These are phyloP conservation scores for Orchesella cincta DNA, from an alignment of 1,140 invertebrate species.

Conservation along the genomic window DNA sequence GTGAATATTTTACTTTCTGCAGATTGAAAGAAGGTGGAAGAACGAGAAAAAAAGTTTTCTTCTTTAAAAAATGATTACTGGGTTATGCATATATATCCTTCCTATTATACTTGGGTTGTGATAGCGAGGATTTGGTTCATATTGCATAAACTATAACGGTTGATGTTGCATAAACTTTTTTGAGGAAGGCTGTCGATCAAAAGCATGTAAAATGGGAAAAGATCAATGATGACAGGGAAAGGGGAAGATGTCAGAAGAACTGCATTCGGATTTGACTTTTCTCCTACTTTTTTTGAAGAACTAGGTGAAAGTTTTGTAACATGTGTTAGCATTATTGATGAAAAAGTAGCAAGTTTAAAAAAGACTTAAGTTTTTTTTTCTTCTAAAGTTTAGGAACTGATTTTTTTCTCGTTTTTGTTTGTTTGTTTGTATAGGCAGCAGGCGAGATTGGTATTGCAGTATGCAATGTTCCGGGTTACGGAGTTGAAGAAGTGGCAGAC, in stretches of 20 bases:
- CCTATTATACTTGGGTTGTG: too few relatives aligned
- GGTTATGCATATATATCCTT: too few relatives aligned
- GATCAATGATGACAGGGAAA: background rate
- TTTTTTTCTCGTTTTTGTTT: too few relatives aligned
- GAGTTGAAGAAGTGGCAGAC: constrained; percentile 99
- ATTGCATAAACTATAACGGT: too few relatives aligned
- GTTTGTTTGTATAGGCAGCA: constrained; percentile 56
- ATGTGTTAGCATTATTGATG: background rate
- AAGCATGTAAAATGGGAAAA: background rate
- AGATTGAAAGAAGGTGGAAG: too few relatives aligned
- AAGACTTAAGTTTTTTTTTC: too few relatives aligned
- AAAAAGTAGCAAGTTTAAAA: too few relatives aligned
- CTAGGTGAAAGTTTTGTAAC: constrained; percentile 19
- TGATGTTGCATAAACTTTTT: background rate
- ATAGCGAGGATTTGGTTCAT: too few relatives aligned
- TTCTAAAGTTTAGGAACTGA: too few relatives aligned
- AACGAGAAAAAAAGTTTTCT: too few relatives aligned
- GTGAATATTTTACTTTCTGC: too few relatives aligned
- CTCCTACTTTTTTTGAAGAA: constrained; percentile 1
- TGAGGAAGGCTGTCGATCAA: background rate
- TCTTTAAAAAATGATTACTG: too few relatives aligned
- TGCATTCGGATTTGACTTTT: background rate
- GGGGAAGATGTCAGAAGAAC: background rate
- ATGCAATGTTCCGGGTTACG: constrained; percentile 98
- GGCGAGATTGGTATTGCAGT: constrained; percentile 85